Evolutionary conservation across 2,888 invertebrate species (phyloP).

Genomic region (Strigamia transsilvanica): DNA sequence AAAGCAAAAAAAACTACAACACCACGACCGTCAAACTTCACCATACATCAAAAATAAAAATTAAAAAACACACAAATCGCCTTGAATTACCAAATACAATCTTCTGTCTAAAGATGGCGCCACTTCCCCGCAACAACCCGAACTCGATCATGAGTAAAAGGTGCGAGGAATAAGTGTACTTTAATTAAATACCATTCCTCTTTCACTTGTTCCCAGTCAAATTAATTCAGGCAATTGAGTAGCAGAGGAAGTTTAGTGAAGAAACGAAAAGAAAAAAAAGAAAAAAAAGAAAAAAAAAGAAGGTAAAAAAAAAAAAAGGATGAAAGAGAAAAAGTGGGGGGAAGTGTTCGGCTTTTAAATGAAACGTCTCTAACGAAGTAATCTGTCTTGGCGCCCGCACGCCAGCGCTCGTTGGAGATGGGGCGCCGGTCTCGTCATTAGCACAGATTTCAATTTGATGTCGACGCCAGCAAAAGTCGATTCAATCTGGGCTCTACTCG

Average conservation of each 20-base stretch:
- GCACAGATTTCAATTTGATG: constrained; percentile 50
- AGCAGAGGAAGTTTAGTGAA: not conserved
- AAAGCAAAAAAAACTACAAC: too few species aligned
- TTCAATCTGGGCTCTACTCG: constrained; percentile 14
- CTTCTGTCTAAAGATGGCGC: not conserved
- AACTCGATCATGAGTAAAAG: not conserved
- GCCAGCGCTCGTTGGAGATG: constrained; percentile 30
- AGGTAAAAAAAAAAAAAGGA: too few species aligned
- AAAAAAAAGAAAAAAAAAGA: not conserved
- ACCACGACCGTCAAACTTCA: too few species aligned
- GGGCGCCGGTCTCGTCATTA: constrained; percentile 43
- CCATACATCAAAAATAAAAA: not conserved
- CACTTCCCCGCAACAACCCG: not conserved
- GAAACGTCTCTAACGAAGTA: constrained; percentile 49
- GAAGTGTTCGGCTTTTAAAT: constrained; percentile 35
- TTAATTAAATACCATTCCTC: not conserved
- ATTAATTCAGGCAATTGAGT: constrained; percentile 13
- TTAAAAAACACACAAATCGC: not conserved
- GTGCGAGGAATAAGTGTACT: constrained; percentile 8
- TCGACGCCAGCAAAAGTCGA: constrained; percentile 28
- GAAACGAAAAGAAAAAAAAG: not conserved
- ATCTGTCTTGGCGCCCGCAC: constrained; percentile 40
- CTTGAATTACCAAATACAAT: not conserved
- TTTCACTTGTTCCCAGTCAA: not conserved
- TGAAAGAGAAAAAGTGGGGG: not conserved